phyloP scores from a whole-genome alignment of 2,797 vertebrate genomes.

The Tadarida brasiliensis region DNA sequence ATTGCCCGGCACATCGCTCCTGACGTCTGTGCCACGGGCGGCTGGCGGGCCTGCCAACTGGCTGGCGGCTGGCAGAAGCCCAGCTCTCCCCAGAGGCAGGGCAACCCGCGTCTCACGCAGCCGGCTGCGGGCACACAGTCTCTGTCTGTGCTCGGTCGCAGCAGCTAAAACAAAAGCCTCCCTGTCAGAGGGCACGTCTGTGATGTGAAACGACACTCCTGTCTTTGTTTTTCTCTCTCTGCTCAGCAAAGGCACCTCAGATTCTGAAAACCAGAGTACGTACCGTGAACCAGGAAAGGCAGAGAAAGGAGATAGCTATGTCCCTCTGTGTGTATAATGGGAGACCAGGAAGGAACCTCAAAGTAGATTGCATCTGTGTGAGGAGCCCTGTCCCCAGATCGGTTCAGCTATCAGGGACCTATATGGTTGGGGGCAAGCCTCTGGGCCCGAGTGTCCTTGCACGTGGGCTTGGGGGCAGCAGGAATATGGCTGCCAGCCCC shows the following conservation, averaged over 20 bases:
- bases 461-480: rapidly evolving
- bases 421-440: not conserved
- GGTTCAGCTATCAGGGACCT: too few species aligned
- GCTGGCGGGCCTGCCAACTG: slow-evolving; percentile 69
- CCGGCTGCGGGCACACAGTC: not conserved
- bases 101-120: not conserved
- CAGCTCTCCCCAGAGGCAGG: slow-evolving; percentile 57
- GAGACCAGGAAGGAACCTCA: not conserved
- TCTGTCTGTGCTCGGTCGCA: not conserved
- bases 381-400: not conserved
- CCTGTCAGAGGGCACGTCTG: not conserved
- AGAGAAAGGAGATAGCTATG: not conserved
- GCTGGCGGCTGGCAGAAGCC: slow-evolving; percentile 48
- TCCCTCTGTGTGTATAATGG: not conserved
- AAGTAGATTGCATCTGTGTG: not conserved
- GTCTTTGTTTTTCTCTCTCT: not conserved
- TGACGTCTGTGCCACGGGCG: slow-evolving; percentile 67
- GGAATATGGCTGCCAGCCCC: rapidly evolving
- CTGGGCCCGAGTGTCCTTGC: not conserved
- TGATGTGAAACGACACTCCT: not conserved
- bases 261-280: not conserved
- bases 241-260: not conserved
- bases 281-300: not conserved
- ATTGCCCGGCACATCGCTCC: slow-evolving; percentile 44
- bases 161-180: slow-evolving; percentile 54